A percentile compares a stretch with the other conserved stretches of the same genome.
These are phyloP conservation scores for Blennius ocellaris DNA, from an alignment of 2,113 vertebrate genomes.

Conservation along the genomic window DNA sequence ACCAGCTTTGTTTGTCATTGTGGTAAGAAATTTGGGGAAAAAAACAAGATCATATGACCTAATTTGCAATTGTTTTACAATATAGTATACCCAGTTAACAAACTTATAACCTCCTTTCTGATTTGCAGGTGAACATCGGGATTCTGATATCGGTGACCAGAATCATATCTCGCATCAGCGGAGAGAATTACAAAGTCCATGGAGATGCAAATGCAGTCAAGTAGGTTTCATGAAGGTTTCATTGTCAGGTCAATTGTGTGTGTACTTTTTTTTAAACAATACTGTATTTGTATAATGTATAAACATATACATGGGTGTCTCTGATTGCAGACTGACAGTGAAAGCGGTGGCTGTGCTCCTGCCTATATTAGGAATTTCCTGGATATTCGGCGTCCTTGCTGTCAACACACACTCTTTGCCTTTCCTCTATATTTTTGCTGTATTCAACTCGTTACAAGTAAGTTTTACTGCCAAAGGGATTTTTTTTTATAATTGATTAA, in stretches of 20 bases:
- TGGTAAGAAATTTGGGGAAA: constrained; percentile 83
- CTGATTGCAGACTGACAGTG: constrained; percentile 86
- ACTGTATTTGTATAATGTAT: too few relatives aligned
- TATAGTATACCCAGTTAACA: background rate
- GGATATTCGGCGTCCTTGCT: constrained; percentile 95
- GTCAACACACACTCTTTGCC: constrained; percentile 88
- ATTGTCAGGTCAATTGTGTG: background rate
- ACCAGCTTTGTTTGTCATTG: constrained; percentile 91
- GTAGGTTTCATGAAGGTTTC: constrained; percentile 80
- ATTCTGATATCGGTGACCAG: constrained; percentile 95
- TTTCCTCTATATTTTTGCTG: constrained; percentile 96
- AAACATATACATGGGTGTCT: background rate
- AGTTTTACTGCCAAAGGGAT: constrained; percentile 31
- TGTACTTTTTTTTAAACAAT: too few relatives aligned
- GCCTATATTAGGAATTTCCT: constrained; percentile 95
- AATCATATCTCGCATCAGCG: constrained; percentile 95
- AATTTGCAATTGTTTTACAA: background rate
- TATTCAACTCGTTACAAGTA: constrained; percentile 96
- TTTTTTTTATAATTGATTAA: background rate
- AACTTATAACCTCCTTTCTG: background rate
- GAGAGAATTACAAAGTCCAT: constrained; percentile 93
- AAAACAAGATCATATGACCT: background rate
- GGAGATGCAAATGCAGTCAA: constrained; percentile 93
- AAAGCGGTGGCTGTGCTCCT: constrained; percentile 96
- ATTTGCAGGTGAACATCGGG: constrained; percentile 90